Conservation (phyloP, 2,113 vertebrate species). For the Erythrocebus patas region DNA sequence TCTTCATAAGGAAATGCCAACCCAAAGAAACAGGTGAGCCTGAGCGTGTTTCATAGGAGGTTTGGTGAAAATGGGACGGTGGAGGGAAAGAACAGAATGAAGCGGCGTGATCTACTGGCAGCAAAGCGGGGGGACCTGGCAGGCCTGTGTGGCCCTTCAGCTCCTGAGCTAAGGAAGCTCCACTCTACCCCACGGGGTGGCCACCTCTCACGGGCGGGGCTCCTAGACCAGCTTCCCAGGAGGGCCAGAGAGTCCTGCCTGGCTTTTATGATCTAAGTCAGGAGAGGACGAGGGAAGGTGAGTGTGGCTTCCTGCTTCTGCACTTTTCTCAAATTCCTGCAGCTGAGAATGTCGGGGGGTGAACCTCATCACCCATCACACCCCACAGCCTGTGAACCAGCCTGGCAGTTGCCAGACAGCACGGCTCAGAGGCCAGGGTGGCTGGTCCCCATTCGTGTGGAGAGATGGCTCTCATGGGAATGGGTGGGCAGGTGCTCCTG, state of each 20-base stretch:
- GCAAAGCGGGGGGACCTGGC: too few relatives aligned
- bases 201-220: too few relatives aligned
- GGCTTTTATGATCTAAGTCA: background rate
- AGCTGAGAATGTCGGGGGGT: background rate
- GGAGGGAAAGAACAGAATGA: too few relatives aligned
- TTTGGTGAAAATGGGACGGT: background rate
- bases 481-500: too few relatives aligned
- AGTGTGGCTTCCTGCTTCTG: background rate
- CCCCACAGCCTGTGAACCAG: background rate
- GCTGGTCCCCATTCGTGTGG: fast-evolving
- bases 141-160: too few relatives aligned
- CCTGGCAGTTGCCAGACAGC: background rate
- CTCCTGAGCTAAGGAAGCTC: too few relatives aligned
- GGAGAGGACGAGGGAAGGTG: background rate
- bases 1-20: background rate
- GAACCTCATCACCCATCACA: too few relatives aligned
- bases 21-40: background rate
- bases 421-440: background rate
- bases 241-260: too few relatives aligned
- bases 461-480: background rate
- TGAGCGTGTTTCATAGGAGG: background rate
- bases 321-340: background rate
- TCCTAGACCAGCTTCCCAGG: too few relatives aligned
- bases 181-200: too few relatives aligned
- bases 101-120: too few relatives aligned